Evolutionary conservation across 2,113 vertebrate genomes (phyloP).

Genomic region (Prunella fulvescens): DNA sequence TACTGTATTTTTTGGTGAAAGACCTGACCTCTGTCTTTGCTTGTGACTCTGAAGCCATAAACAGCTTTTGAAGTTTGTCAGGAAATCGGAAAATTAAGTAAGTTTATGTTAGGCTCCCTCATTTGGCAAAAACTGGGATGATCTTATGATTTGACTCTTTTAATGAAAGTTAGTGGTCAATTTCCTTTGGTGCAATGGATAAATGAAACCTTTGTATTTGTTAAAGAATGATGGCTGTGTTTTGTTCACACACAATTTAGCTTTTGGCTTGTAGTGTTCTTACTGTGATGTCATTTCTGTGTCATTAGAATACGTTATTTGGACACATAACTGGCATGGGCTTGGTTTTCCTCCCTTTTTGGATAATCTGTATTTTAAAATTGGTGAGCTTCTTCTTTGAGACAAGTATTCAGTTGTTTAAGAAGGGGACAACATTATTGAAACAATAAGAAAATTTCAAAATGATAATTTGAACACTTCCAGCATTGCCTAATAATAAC

Average conservation of each 20-base stretch:
- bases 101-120: not conserved
- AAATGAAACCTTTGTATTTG: not conserved
- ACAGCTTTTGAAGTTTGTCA: not conserved
- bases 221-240: not conserved
- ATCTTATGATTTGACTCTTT: not conserved
- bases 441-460: not conserved
- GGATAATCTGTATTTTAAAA: not conserved
- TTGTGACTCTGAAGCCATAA: slow-evolving; percentile 35
- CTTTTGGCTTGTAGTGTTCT: not conserved
- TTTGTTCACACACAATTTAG: not conserved
- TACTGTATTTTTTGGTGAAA: not conserved
- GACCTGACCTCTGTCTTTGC: not conserved
- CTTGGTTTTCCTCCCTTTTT: not conserved
- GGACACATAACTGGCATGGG: not conserved
- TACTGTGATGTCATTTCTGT: not conserved
- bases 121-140: not conserved
- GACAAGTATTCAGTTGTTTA: not conserved
- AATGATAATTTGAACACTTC: not conserved
- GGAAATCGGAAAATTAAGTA: not conserved
- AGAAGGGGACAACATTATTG: not conserved
- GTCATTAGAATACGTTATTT: not conserved
- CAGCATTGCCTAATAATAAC: not conserved
- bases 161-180: not conserved
- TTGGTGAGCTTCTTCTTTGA: not conserved
- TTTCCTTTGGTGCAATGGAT: not conserved